These are phyloP conservation scores for Sycobia sp. DNA, from an alignment of 1,140 invertebrate genomes.

Conservation along the genomic window DNA sequence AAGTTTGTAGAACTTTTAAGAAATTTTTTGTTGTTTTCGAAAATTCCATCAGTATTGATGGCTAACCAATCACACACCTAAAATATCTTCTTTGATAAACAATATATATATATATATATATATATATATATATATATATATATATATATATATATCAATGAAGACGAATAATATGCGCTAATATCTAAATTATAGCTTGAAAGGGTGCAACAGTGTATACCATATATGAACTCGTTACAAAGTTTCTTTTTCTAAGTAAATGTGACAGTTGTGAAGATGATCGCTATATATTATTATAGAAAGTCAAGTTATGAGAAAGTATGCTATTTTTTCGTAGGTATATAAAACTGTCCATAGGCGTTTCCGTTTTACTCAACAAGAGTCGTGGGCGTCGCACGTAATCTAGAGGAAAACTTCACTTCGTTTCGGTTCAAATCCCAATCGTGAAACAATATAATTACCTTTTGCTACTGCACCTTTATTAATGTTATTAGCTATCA, in stretches of 20 bases:
- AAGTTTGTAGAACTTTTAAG: too few relatives aligned
- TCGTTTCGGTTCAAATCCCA: neutral
- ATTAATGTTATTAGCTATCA: neutral
- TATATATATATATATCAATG: too few relatives aligned
- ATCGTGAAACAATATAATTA: constrained; percentile 13
- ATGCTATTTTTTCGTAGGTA: constrained; percentile 22
- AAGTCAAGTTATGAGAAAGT: constrained; percentile 19
- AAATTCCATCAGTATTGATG: too few relatives aligned
- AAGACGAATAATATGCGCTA: too few relatives aligned
- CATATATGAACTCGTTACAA: neutral
- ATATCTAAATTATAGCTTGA: too few relatives aligned
- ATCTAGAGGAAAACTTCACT: constrained; percentile 2
- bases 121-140: too few relatives aligned
- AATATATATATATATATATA: too few relatives aligned
- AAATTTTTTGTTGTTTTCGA: too few relatives aligned
- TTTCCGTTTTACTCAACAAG: constrained; percentile 18
- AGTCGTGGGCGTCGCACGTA: neutral
- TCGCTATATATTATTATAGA: constrained; percentile 17
- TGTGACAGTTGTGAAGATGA: neutral
- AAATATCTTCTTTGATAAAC: too few relatives aligned
- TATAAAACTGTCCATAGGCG: neutral
- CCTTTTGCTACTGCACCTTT: neutral
- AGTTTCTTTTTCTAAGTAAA: constrained; percentile 10
- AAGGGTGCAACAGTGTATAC: too few relatives aligned
- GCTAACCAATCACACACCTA: too few relatives aligned